Conservation (phyloP, 2,797 vertebrate genomes). For the Bufotes viridis region DNA sequence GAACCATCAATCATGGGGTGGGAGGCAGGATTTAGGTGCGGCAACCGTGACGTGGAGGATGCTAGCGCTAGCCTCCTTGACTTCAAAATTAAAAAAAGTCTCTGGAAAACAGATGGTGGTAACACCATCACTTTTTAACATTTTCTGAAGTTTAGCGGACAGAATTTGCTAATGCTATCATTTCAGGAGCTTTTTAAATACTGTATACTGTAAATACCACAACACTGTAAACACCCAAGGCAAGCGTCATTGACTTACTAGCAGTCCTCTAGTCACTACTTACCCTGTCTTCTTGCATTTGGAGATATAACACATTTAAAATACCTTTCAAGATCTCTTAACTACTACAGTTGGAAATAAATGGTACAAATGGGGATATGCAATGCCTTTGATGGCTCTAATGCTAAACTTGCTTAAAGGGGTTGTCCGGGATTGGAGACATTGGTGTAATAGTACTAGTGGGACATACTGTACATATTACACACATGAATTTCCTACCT, state of each 20-base stretch:
- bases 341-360: neutral
- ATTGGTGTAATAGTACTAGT: too few species aligned
- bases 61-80: too few species aligned
- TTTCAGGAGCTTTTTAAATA: neutral
- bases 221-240: neutral
- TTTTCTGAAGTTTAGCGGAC: neutral
- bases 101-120: neutral
- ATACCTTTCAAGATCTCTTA: neutral
- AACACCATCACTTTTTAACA: neutral
- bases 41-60: too few species aligned
- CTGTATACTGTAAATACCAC: neutral
- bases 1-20: too few species aligned
- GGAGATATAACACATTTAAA: slow-evolving; percentile 8
- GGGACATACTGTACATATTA: too few species aligned
- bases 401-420: neutral
- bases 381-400: slow-evolving; percentile 25
- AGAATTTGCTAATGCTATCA: neutral
- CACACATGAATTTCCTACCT: too few species aligned
- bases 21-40: too few species aligned
- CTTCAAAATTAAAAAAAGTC: too few species aligned
- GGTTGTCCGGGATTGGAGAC: too few species aligned
- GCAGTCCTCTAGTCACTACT: neutral
- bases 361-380: slow-evolving; percentile 34
- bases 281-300: neutral
- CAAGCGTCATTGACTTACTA: neutral